A percentile compares a stretch with the other conserved stretches of the same genome.
Conservation (phyloP, 2,888 invertebrate species). For the Drosophila incognita region DNA sequence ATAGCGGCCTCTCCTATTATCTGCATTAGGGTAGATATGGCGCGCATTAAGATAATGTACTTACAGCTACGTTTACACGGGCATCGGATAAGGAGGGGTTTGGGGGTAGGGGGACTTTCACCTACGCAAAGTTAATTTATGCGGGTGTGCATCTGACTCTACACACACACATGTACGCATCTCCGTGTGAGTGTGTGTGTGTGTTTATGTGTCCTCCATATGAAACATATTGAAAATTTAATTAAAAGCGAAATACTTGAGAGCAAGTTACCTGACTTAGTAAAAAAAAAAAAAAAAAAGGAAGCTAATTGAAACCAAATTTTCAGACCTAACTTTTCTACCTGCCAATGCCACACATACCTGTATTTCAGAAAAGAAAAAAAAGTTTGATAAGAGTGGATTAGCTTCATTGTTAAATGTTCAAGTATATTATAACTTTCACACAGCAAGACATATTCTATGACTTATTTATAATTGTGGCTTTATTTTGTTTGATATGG, state of each 20-base stretch:
- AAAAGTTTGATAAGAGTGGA: neutral
- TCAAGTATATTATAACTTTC: neutral
- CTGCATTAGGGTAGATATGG: constrained; percentile 80
- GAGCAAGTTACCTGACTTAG: constrained; percentile 23
- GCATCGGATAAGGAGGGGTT: neutral
- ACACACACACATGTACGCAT: constrained; percentile 1
- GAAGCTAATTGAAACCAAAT: constrained; percentile 39
- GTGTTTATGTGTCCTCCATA: constrained; percentile 21
- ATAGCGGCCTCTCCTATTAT: constrained; percentile 78
- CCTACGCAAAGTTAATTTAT: constrained; percentile 74
- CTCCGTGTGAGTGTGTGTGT: neutral
- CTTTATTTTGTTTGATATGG: neutral
- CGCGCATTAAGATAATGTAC: constrained; percentile 75
- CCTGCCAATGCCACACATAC: neutral
- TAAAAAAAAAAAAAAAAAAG: constrained; percentile 6
- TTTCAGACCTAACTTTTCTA: constrained; percentile 2
- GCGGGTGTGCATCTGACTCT: constrained; percentile 62
- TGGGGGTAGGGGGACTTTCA: neutral
- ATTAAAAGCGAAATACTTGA: constrained; percentile 73
- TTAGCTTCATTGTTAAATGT: constrained; percentile 5
- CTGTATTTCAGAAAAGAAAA: neutral
- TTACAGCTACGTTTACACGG: constrained; percentile 70
- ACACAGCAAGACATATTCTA: neutral
- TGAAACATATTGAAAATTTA: constrained; percentile 73
- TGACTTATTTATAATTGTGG: neutral